Percentiles rank a stretch among this genome's conserved stretches.
Conservation (phyloP, 2,888 invertebrate genomes). For the Pterostichus madidus region DNA sequence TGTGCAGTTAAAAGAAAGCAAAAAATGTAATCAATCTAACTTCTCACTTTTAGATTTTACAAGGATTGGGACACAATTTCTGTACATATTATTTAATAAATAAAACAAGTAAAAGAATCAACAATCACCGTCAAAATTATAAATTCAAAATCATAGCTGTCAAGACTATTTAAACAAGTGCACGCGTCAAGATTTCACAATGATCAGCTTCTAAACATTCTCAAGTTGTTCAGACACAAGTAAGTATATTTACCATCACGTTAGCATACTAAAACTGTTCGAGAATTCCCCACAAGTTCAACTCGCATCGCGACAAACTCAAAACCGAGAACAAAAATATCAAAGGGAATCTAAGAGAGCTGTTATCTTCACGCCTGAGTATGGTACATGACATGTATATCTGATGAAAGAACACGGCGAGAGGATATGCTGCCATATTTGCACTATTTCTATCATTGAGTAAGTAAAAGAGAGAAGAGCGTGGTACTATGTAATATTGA, state of each 20-base stretch:
- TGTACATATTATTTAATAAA: neutral
- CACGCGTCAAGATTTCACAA: constrained; percentile 47
- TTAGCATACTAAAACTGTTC: constrained; percentile 59
- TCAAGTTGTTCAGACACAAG: constrained; percentile 18
- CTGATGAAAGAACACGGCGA: constrained; percentile 6
- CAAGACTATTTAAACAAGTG: constrained; percentile 35
- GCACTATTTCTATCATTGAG: no score
- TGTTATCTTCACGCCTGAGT: constrained; percentile 16
- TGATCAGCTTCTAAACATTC: constrained; percentile 49
- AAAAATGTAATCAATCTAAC: no score
- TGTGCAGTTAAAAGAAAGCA: no score
- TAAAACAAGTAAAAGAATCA: constrained; percentile 1
- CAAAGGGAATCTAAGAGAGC: constrained; percentile 55
- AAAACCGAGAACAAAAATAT: constrained; percentile 51
- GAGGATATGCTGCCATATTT: neutral
- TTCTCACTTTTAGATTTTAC: no score
- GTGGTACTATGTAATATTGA: no score
- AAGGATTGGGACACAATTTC: no score
- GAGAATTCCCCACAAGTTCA: constrained; percentile 43
- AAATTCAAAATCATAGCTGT: neutral
- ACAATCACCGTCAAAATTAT: constrained; percentile 28
- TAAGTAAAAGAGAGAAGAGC: no score
- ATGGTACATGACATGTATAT: constrained; percentile 40
- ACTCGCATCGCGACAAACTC: constrained; percentile 38
- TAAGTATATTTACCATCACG: constrained; percentile 58